Base-by-base conservation (phyloP, 2,888 invertebrate species). In the Polymixis lichenea region DNA sequence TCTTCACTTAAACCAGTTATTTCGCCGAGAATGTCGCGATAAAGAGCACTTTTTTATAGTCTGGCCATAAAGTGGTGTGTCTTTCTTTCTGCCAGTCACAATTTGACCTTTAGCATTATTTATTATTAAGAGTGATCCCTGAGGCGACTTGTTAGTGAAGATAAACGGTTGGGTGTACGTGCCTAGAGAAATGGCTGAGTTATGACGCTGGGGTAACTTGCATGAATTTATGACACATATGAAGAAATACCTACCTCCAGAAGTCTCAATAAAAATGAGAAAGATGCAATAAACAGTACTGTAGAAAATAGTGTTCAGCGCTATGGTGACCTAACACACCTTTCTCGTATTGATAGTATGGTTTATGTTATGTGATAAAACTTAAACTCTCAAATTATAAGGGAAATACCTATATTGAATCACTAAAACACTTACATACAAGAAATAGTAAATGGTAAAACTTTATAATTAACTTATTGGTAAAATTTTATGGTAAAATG, bases 61-160 rank as follows among this genome's bases (percentile, higher is more conserved):
- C 86, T 73, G 75, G 86, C 85, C 89, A 90, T 94, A 94, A 95
- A 94, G 88, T 90, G 88, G 84, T 90, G 81, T 68, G 83, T 80
- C 58, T 90, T 79, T 80, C 75, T 75, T 75, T 75, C 88, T 91
- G 89, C 89, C 89, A 91, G 92, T 91, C 76, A 80, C 55, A 92
- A 93, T 91, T 90, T 92, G 93, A 94, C 94, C 93, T 95, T 95
- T 95, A 89, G 82, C 89, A 87, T 90, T 91, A 92, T 89, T 87
- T 89, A 83, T 84, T 86, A 90, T 88, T 90, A 85, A 86, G 89
- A 90, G 86, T 88, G 89, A 90, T 90, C 90, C 91, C 89, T 88
- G 83, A 87, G 87, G 89, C 87, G 81, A 86, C 88, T 91, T 90
- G 91, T 89, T 90, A 89, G 85, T 87, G 87, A 88, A 88, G 90